Conservation (phyloP, 2,888 invertebrate species). For the Xestobium rufovillosum region DNA sequence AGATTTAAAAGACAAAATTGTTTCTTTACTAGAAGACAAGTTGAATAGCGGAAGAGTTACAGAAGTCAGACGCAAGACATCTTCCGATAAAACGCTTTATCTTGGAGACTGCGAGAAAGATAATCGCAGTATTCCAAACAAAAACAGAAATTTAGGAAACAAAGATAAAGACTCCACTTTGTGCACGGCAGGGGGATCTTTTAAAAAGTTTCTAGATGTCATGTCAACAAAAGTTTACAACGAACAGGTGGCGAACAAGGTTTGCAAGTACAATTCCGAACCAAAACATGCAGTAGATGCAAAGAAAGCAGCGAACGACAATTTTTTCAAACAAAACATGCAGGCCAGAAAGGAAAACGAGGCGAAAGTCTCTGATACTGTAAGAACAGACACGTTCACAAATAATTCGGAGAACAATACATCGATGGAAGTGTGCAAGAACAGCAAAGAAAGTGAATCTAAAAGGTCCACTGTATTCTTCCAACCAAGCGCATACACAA, state of each 20-base stretch:
- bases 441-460: too few relatives aligned
- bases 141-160: too few relatives aligned
- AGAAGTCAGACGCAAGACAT: neutral
- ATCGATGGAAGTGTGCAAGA: too few relatives aligned
- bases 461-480: too few relatives aligned
- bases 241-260: slow-evolving; percentile 13
- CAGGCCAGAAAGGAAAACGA: slow-evolving; percentile 7
- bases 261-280: neutral
- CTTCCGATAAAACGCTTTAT: too few relatives aligned
- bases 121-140: too few relatives aligned
- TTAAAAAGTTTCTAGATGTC: slow-evolving; percentile 21
- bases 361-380: neutral
- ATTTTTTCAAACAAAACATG: slow-evolving; percentile 20
- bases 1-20: slow-evolving; percentile 36
- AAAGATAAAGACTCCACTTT: neutral
- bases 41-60: slow-evolving; percentile 16
- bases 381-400: too few relatives aligned
- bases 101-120: too few relatives aligned
- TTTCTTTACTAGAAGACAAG: slow-evolving; percentile 31
- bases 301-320: slow-evolving; percentile 18
- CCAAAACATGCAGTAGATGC: slow-evolving; percentile 8
- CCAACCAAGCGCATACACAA: too few relatives aligned
- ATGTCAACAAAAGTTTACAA: slow-evolving; percentile 23
- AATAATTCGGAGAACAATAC: too few relatives aligned
- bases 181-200: slow-evolving; percentile 8